A percentile compares a stretch with the other conserved stretches of the same genome.
Evolutionary conservation across 2,888 invertebrate genomes (phyloP).

Genomic region (Drosophila basisetae): DNA sequence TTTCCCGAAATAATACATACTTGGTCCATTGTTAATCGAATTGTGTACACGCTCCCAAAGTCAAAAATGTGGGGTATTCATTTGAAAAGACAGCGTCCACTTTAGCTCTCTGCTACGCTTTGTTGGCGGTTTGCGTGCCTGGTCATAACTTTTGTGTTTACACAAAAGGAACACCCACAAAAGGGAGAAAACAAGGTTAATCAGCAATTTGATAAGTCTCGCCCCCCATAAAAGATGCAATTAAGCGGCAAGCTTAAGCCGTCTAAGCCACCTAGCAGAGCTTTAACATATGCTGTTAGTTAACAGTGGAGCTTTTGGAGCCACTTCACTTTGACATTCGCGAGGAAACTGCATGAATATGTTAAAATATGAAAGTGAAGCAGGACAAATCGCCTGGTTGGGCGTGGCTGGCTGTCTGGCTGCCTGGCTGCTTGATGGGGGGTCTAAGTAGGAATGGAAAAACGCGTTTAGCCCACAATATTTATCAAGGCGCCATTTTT

Average conservation of each 20-base stretch:
- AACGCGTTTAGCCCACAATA: constrained; percentile 27
- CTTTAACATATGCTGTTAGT: constrained; percentile 10
- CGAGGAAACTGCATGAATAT: constrained; percentile 49
- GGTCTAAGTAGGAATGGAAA: constrained; percentile 31
- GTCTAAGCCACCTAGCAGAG: constrained; percentile 12
- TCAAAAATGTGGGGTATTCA: constrained; percentile 1
- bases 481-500: constrained; percentile 27
- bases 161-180: constrained; percentile 32
- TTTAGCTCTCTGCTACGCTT: constrained; percentile 1
- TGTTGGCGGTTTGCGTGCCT: not conserved
- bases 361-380: constrained; percentile 39
- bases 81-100: constrained; percentile 3
- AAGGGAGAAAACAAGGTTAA: constrained; percentile 47
- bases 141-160: constrained; percentile 31
- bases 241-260: constrained; percentile 46
- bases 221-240: constrained; percentile 37
- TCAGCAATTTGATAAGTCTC: constrained; percentile 47
- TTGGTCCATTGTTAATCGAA: not conserved
- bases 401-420: constrained; percentile 26
- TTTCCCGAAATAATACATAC: not conserved
- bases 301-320: constrained; percentile 33
- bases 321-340: constrained; percentile 59
- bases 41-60: not conserved
- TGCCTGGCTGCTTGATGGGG: not conserved
- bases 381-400: constrained; percentile 7